Percentiles rank a stretch among this genome's conserved stretches.
Conservation (phyloP, 2,888 invertebrate species). For the Phrixothrix hirtus region DNA sequence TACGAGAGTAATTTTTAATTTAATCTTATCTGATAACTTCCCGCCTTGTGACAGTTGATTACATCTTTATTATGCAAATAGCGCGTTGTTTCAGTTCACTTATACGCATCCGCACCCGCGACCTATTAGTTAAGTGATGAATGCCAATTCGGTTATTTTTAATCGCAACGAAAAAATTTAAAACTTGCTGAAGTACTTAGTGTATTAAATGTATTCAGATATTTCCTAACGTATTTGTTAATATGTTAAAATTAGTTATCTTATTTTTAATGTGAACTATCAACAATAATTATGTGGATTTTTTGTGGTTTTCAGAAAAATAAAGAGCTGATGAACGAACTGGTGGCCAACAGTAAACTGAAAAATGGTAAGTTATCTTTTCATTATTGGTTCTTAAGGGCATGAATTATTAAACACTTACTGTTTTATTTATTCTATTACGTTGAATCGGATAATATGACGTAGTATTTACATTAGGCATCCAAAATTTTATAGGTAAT, state of each 20-base stretch:
- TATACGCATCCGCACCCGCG: not conserved
- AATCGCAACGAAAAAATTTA: not conserved
- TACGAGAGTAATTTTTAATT: constrained; percentile 6
- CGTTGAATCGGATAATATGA: too few relatives aligned
- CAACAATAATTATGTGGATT: constrained; percentile 16
- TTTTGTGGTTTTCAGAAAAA: constrained; percentile 69
- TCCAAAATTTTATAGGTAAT: too few relatives aligned
- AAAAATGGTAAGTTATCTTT: constrained; percentile 73
- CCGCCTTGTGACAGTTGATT: constrained; percentile 4
- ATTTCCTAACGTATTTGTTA: too few relatives aligned
- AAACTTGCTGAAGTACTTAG: not conserved
- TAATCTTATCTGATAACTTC: constrained; percentile 11
- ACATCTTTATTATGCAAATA: constrained; percentile 4
- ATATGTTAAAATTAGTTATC: not conserved
- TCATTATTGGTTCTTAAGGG: too few relatives aligned
- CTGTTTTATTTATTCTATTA: too few relatives aligned
- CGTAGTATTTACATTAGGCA: too few relatives aligned
- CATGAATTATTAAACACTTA: too few relatives aligned
- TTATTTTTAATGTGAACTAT: not conserved
- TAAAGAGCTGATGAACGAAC: constrained; percentile 75
- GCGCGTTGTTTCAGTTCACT: not conserved
- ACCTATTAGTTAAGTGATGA: not conserved
- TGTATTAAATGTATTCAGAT: too few relatives aligned
- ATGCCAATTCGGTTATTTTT: not conserved
- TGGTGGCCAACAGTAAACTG: constrained; percentile 67